phyloP scores from a whole-genome alignment of 2,888 invertebrate genomes.

The Carterocephalus palaemon region DNA sequence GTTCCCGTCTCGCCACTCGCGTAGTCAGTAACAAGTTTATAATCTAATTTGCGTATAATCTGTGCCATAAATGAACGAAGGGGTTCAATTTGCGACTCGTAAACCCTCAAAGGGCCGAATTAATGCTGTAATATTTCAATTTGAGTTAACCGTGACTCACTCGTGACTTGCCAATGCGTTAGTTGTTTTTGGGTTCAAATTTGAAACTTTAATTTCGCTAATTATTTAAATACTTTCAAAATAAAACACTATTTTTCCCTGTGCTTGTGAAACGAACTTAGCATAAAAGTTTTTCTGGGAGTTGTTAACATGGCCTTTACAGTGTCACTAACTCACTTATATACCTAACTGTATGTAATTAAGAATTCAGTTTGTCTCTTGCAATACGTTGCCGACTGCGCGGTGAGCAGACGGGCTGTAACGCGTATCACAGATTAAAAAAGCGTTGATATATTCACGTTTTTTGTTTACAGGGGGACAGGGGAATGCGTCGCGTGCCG shows the following conservation, averaged over 20 bases:
- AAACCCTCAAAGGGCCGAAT: slow-evolving; percentile 20
- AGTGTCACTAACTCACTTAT: too few species aligned
- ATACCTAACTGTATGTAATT: too few species aligned
- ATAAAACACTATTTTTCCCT: too few species aligned
- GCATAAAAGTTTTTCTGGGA: too few species aligned
- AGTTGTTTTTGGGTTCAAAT: not conserved
- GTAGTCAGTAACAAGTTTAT: slow-evolving; percentile 33
- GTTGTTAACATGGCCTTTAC: too few species aligned
- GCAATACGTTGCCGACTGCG: slow-evolving; percentile 8
- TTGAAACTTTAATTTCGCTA: not conserved
- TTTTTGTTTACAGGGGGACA: slow-evolving; percentile 24
- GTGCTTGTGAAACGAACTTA: too few species aligned
- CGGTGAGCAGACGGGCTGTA: slow-evolving; percentile 20
- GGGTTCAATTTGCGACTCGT: slow-evolving; percentile 20
- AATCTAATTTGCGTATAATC: slow-evolving; percentile 34
- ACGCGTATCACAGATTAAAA: slow-evolving; percentile 24
- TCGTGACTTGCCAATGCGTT: slow-evolving; percentile 6
- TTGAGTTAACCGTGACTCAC: slow-evolving; percentile 8
- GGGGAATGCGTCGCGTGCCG: slow-evolving; percentile 23
- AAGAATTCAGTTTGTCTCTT: too few species aligned
- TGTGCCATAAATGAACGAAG: slow-evolving; percentile 24
- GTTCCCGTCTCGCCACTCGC: slow-evolving; percentile 6
- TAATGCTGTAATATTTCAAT: slow-evolving; percentile 24
- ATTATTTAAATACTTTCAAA: too few species aligned
- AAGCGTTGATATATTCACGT: slow-evolving; percentile 19